A percentile compares a stretch with the other conserved stretches of the same genome.
Evolutionary conservation across 2,113 vertebrate genomes (phyloP).

Genomic region (Pionites leucogaster): DNA sequence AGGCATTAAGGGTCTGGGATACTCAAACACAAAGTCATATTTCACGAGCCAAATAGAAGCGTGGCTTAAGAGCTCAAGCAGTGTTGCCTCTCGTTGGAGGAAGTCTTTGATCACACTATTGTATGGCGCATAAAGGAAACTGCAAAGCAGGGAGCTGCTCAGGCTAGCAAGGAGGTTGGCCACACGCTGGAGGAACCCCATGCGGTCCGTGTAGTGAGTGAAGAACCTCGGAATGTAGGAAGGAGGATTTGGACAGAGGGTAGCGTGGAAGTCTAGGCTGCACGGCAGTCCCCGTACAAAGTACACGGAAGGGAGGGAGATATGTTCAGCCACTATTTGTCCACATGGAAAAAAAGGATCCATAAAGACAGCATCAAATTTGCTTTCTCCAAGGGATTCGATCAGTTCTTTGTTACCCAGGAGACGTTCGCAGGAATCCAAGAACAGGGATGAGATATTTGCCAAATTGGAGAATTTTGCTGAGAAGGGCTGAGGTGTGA

Average conservation of each 20-base stretch:
- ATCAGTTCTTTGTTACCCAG: conserved; percentile 72
- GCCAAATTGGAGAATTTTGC: conserved; percentile 58
- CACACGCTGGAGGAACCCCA: conserved; percentile 75
- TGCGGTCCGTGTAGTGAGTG: conserved; percentile 62
- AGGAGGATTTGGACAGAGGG: conserved; percentile 73
- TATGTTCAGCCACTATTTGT: conserved; percentile 73
- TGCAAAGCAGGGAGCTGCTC: conserved; percentile 52
- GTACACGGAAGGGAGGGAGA: conserved; percentile 78
- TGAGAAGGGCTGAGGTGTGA: conserved; percentile 53
- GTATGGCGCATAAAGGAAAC: conserved; percentile 54
- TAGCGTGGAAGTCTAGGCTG: conserved; percentile 65
- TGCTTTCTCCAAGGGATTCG: conserved; percentile 46
- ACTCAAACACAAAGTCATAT: conserved; percentile 81
- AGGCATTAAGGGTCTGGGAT: conserved; percentile 79
- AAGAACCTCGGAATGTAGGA: conserved; percentile 76
- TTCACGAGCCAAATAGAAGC: conserved; percentile 84
- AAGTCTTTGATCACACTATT: conserved; percentile 68
- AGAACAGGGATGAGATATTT: conserved; percentile 46
- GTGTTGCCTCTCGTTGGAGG: conserved; percentile 58
- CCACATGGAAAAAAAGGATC: conserved; percentile 83
- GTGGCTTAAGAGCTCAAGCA: conserved; percentile 68
- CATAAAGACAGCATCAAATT: conserved; percentile 76
- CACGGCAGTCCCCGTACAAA: conserved; percentile 74
- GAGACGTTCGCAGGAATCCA: conserved; percentile 70
- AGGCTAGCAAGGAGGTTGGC: conserved; percentile 64